Evolutionary conservation across 2,113 vertebrate genomes (phyloP).

Genomic region (Elachura formosa): DNA sequence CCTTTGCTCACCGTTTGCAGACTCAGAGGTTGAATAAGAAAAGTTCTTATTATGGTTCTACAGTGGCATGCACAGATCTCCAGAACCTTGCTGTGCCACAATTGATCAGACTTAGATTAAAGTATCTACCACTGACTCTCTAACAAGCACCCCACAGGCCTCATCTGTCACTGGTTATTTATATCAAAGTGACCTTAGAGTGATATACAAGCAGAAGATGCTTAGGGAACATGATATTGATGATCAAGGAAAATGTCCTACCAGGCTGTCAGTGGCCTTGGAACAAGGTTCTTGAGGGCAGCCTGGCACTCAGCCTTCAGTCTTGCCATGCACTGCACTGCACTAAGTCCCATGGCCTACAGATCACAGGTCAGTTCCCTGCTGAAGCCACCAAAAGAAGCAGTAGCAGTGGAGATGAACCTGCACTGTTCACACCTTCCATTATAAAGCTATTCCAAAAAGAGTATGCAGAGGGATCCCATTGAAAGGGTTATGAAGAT

Average conservation of each 20-base stretch:
- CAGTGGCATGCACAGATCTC: background rate
- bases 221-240: background rate
- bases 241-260: background rate
- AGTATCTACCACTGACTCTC: background rate
- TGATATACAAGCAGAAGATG: background rate
- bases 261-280: background rate
- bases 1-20: background rate
- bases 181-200: conserved; percentile 11
- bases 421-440: accelerated
- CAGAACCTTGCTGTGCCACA: background rate
- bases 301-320: background rate
- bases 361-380: background rate
- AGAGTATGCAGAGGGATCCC: background rate
- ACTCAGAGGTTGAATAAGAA: background rate
- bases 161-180: conserved; percentile 25
- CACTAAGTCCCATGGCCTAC: accelerated
- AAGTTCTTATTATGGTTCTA: background rate
- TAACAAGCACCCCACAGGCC: conserved; percentile 6
- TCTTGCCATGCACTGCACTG: background rate
- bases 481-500: background rate
- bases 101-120: background rate
- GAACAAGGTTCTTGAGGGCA: background rate
- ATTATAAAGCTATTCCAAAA: background rate
- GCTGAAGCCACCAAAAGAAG: background rate
- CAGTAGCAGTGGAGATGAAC: background rate